Evolutionary conservation across 2,888 invertebrate genomes (phyloP).

Genomic region (Busseola fusca): DNA sequence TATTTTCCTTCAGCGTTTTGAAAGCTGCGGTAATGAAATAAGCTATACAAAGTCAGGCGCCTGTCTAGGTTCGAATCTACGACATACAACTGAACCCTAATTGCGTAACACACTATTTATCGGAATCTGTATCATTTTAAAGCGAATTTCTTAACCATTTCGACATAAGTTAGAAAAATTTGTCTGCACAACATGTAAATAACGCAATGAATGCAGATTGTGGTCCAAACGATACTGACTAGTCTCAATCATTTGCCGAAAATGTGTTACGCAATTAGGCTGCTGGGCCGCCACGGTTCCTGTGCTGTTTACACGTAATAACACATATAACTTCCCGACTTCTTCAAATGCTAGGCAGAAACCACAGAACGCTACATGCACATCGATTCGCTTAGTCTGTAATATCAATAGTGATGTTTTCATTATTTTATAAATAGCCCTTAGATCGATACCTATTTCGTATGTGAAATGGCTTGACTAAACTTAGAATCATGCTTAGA

Average conservation of each 20-base stretch:
- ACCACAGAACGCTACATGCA: background rate
- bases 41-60: background rate
- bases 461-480: background rate
- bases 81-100: too few relatives aligned
- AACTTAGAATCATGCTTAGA: background rate
- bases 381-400: background rate
- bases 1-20: background rate
- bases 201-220: too few relatives aligned
- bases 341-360: background rate
- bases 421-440: background rate
- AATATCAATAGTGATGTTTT: background rate
- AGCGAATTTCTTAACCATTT: too few relatives aligned
- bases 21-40: background rate
- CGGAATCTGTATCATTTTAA: too few relatives aligned
- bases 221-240: too few relatives aligned
- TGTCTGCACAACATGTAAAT: too few relatives aligned
- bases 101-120: too few relatives aligned
- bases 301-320: background rate
- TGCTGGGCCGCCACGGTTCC: too few relatives aligned
- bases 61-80: background rate
- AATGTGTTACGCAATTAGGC: too few relatives aligned
- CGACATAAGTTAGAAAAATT: too few relatives aligned
- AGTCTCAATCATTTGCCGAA: too few relatives aligned
- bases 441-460: background rate
- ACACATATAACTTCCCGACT: background rate